Percentiles rank a stretch among this genome's conserved stretches.
phyloP scores from a whole-genome alignment of 2,888 invertebrate species.

The Microdon myrmicae region DNA sequence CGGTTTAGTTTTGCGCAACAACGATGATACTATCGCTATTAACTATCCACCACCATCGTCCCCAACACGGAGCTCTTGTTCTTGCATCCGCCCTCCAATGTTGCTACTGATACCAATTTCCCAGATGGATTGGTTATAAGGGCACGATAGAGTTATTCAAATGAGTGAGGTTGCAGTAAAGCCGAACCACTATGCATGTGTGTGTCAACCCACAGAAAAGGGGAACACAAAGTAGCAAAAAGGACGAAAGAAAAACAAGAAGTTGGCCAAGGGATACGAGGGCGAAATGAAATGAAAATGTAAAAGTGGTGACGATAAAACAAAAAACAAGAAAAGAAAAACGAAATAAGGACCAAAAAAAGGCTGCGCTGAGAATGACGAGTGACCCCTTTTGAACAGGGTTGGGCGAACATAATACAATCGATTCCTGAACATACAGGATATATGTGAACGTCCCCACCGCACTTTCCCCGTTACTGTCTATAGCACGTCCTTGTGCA shows the following conservation, averaged over 20 bases:
- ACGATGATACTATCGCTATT: conserved; percentile 25
- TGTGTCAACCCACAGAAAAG: too few species aligned
- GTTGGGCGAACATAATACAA: conserved; percentile 37
- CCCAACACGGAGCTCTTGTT: too few species aligned
- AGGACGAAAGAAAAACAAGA: too few species aligned
- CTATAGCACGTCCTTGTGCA: conserved; percentile 15
- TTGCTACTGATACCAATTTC: conserved; percentile 45
- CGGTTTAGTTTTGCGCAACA: conserved; percentile 33
- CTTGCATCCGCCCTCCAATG: conserved; percentile 24
- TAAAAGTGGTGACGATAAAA: conserved; percentile 8
- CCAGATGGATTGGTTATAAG: conserved; percentile 46
- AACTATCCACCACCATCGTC: background rate
- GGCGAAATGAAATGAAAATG: too few species aligned
- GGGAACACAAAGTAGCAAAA: too few species aligned
- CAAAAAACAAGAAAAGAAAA: conserved; percentile 1
- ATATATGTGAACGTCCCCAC: conserved; percentile 33
- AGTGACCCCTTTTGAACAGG: conserved; percentile 42
- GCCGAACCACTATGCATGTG: conserved; percentile 1
- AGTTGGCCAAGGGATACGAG: too few species aligned
- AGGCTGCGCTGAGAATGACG: conserved; percentile 5
- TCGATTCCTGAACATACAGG: conserved; percentile 41
- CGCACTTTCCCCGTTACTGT: too few species aligned
- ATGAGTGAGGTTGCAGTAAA: conserved; percentile 25
- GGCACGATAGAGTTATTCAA: conserved; percentile 40
- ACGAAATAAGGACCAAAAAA: background rate